Conservation (phyloP, 2,888 invertebrate genomes). For the Invenusta paracnida region DNA sequence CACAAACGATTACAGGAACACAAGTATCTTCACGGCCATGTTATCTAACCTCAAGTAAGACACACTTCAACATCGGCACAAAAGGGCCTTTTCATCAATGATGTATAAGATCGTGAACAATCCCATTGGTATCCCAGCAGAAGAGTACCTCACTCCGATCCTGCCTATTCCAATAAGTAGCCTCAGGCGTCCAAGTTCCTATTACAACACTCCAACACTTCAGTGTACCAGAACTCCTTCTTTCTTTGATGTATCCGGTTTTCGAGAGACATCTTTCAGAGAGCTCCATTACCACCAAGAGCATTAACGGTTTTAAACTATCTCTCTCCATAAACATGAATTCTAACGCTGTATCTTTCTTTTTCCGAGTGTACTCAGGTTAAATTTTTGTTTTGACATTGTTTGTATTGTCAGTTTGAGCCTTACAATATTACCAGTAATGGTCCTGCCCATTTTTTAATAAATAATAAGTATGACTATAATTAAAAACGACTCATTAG, state of each 20-base stretch:
- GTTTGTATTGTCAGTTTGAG: not conserved
- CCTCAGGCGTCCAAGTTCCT: not conserved
- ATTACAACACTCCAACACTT: not conserved
- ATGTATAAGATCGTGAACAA: not conserved
- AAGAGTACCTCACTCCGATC: too few relatives aligned
- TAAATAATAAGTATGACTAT: too few relatives aligned
- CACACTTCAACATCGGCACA: not conserved
- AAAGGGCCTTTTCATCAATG: not conserved
- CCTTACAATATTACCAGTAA: too few relatives aligned
- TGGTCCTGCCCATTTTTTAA: too few relatives aligned
- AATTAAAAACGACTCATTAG: too few relatives aligned
- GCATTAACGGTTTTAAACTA: not conserved
- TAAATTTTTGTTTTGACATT: not conserved
- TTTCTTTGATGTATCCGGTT: not conserved
- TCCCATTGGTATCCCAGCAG: not conserved
- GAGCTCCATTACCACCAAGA: not conserved
- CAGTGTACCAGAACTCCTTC: not conserved
- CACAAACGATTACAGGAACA: not conserved
- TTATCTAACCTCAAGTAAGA: not conserved
- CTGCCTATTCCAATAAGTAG: not conserved
- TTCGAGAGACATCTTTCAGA: not conserved
- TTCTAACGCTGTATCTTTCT: not conserved
- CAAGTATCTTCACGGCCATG: not conserved
- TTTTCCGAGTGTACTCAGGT: not conserved
- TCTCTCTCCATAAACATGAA: not conserved